These are phyloP conservation scores for Bambusicola thoracicus DNA, from an alignment of 2,113 vertebrate species.

Conservation along the genomic window DNA sequence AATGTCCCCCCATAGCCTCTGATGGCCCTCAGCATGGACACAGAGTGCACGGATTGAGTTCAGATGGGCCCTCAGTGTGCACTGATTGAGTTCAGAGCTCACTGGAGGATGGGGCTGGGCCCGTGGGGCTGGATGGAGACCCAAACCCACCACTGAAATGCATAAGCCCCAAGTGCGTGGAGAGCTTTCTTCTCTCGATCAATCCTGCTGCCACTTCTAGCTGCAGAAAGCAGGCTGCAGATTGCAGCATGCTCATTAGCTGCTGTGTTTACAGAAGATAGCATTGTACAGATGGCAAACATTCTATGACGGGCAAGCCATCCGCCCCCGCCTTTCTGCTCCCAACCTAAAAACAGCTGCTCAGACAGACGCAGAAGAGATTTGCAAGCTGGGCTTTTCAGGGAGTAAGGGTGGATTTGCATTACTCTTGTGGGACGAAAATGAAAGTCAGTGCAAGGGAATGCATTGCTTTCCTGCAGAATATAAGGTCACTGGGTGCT, in stretches of 20 bases:
- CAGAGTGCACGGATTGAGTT: too few species aligned
- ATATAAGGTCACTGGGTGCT: neutral
- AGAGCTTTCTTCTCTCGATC: neutral
- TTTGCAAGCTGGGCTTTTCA: neutral
- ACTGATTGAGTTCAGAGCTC: neutral
- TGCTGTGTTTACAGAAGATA: slow-evolving; percentile 46
- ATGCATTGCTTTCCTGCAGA: accelerated
- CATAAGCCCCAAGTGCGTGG: accelerated
- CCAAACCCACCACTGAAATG: accelerated
- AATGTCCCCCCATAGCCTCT: neutral
- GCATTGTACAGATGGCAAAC: slow-evolving; percentile 49
- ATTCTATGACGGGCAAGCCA: neutral
- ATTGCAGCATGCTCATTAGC: neutral
- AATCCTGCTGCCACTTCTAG: neutral
- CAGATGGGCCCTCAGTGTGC: too few species aligned
- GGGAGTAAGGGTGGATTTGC: neutral
- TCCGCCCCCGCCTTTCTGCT: neutral
- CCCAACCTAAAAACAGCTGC: neutral
- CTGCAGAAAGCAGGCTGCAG: neutral
- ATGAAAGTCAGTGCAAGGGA: neutral
- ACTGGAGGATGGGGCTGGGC: neutral
- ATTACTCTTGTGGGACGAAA: neutral
- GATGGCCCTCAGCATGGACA: neutral
- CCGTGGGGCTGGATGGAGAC: neutral
- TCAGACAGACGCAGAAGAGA: neutral